Evolutionary conservation across 2,113 vertebrate species (phyloP), one percentile per base, ranked within the genome.

Genomic region (Notothenia coriiceps): DNA sequence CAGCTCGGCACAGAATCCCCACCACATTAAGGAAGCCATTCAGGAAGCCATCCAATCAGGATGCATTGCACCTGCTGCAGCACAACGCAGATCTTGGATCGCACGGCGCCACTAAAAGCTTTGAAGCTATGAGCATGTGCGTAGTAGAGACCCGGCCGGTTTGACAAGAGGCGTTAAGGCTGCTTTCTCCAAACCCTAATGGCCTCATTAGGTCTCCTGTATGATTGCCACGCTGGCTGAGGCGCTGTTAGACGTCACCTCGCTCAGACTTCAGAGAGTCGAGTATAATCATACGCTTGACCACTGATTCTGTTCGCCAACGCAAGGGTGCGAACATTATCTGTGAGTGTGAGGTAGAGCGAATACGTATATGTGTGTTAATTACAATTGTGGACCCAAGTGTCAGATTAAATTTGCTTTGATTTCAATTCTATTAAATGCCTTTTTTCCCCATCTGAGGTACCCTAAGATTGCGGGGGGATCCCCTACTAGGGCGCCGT

Each of bases 231-330:
- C 20, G 6, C 67, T 51, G 72, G 73, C 70, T 40, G 62, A 80
- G 60, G 62, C 40, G 3, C 70, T 71, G 86, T 81, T 80, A 74
- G 70, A 71, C 87, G 84, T 54, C 78, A 62, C 47, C 67, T 75
- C 11, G 11, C 63, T 54, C 70, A 47, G 66, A 86, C 67, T 86
- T 87, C 68, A 87, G 67, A 85, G 81, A 69, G 60, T 75, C 25
- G 44, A 79, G 74, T 52, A 73, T 84, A 90, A 90, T 93, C 85
- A 91, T 77, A 87, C 51, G 86, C 90, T 90, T 86, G 90, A 88
- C 79, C 79, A 86, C 87, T 76, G 91, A 93, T 90, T 79, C 89
- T n/a, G 35, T 74, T 77, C 80, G 14, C 73, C 82, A 44, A 70
- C n/a, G 62, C 72, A 84, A 87, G 82, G 82, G 62, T 87, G 86